These are phyloP conservation scores for Cyclura pinguis DNA, from an alignment of 2,797 vertebrate genomes.

Conservation along the genomic window DNA sequence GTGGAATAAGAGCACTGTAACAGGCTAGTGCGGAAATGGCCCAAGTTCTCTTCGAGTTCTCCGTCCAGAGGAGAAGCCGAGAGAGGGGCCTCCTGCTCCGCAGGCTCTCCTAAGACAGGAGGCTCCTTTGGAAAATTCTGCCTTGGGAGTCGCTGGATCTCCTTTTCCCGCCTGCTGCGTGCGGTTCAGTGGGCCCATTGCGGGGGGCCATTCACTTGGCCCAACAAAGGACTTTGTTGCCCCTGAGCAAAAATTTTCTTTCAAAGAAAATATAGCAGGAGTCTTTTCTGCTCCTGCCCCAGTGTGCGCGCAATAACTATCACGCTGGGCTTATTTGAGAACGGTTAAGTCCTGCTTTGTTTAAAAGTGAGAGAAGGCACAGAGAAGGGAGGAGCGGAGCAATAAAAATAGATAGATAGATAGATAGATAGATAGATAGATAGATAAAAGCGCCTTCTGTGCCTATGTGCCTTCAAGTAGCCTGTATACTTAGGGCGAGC, in stretches of 20 bases:
- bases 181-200: background rate
- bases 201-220: too few species aligned
- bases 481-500: too few species aligned
- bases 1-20: too few species aligned
- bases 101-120: too few species aligned
- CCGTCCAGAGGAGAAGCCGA: too few species aligned
- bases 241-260: background rate
- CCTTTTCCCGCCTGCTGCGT: rapidly evolving
- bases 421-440: too few species aligned
- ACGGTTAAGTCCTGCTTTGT: background rate
- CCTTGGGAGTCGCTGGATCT: background rate
- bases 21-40: too few species aligned
- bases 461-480: too few species aligned
- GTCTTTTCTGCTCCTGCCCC: background rate
- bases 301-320: too few species aligned
- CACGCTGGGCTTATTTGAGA: background rate
- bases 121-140: background rate
- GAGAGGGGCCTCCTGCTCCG: background rate
- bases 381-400: background rate
- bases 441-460: too few species aligned
- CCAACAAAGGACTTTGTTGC: background rate
- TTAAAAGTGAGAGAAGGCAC: background rate
- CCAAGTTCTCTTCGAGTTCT: too few species aligned
- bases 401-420: too few species aligned
- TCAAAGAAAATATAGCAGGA: background rate